Conservation (phyloP, 2,888 invertebrate genomes). For the Eupeodes luniger region DNA sequence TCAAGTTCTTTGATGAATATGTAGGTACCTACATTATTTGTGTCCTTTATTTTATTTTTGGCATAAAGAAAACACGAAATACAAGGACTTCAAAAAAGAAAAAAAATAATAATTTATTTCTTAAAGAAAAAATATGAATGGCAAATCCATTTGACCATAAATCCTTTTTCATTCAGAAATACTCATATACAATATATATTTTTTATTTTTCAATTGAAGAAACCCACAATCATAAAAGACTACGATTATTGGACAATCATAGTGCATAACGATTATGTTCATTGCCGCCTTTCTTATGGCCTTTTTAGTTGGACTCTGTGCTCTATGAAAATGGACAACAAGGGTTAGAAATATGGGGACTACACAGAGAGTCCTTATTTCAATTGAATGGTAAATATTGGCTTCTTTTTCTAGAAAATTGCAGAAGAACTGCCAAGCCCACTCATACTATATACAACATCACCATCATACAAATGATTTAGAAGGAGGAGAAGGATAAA, state of each 20-base stretch:
- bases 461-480: constrained; percentile 31
- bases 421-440: constrained; percentile 57
- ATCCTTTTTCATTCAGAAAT: constrained; percentile 32
- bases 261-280: constrained; percentile 73
- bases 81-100: constrained; percentile 19
- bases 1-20: constrained; percentile 53
- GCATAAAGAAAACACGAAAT: constrained; percentile 49
- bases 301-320: constrained; percentile 12
- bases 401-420: constrained; percentile 42
- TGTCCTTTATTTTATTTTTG: constrained; percentile 32
- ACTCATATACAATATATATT: constrained; percentile 13
- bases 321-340: background rate
- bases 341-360: background rate
- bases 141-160: constrained; percentile 39
- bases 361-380: constrained; percentile 29
- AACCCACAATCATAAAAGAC: constrained; percentile 49
- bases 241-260: constrained; percentile 71
- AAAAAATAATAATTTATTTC: background rate
- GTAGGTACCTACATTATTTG: constrained; percentile 17
- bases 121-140: background rate
- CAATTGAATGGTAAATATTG: constrained; percentile 74
- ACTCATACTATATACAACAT: background rate
- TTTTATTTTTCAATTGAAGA: constrained; percentile 37
- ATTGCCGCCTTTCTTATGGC: constrained; percentile 45
- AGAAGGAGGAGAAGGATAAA: constrained; percentile 37